Base-by-base conservation (phyloP, 2,888 invertebrate genomes). In the Lepidocyrtinus sp. region DNA sequence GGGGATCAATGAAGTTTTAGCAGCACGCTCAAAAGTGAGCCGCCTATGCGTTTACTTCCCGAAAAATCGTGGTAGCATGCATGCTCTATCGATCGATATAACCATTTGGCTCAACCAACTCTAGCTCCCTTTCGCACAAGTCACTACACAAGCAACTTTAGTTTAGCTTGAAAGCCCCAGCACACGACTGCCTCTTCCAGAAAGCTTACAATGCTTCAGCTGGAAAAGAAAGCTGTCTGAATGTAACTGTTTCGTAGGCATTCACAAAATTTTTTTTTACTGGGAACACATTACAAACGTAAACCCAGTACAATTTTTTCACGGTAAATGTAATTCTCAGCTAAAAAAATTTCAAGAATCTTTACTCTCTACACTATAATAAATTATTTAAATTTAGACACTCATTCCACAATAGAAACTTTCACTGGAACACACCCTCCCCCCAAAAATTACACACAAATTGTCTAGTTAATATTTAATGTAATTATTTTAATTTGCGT, bases 1-100 rank as follows among this genome's bases (percentile, higher is more conserved):
- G 77, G 67, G 77, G 77, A 77, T 77, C 77, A 77, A 77, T 77
- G 77, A 70, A 77, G 65, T 77, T 77, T 75, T 67, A 77, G 77
- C 59, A 65, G 67, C 72, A 77, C 71, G 76, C 64, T 72, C 73
- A n/a, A 15, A 65, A 27, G 70, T 46, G 70, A 63, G 46, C 70
- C 67, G 77, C 65, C 64, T 73, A 50, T 73, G 71, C 67, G 36
- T 36, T 36, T 36, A 5, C 36, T 72, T 72, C n/a, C n/a, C 71
- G 61, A 72, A 67, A 36, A 77, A 65, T 72, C 65, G 36, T 36
- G 36, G 36, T 77, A 77, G 77, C 77, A 72, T 36, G 36, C 36
- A 36, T 36, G 36, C 36, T 72, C 67, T 64, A 77, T 72, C 77
- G 77, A 77, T 77, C 77, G 77, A 77, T 72, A 71, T 72, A 72